These are phyloP conservation scores for Omphaloscelis lunosa DNA, from an alignment of 2,888 invertebrate genomes.

Conservation along the genomic window DNA sequence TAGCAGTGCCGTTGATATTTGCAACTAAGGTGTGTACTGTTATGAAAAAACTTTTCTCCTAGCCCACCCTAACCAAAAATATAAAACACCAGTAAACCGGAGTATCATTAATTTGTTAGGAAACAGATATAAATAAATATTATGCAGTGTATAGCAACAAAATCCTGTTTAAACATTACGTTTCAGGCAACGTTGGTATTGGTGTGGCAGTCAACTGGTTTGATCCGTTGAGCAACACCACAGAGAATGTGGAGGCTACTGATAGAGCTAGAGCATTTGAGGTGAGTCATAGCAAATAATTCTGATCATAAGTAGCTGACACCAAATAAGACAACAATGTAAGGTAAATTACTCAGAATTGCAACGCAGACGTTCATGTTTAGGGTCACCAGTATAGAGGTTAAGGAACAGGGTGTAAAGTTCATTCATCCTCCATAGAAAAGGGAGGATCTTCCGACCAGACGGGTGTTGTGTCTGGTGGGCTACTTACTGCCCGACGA, in stretches of 20 bases:
- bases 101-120: too few relatives aligned
- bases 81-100: background rate
- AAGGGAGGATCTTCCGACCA: too few relatives aligned
- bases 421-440: too few relatives aligned
- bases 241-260: constrained; percentile 79
- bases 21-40: background rate
- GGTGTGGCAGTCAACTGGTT: constrained; percentile 80
- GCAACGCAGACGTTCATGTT: background rate
- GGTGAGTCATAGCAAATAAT: constrained; percentile 63
- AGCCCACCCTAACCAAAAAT: background rate
- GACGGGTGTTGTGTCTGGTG: too few relatives aligned
- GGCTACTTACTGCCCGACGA: too few relatives aligned
- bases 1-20: background rate
- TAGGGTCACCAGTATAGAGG: too few relatives aligned
- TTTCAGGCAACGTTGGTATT: constrained; percentile 83
- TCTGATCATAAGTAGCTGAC: too few relatives aligned
- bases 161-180: background rate
- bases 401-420: too few relatives aligned
- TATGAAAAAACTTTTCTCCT: background rate
- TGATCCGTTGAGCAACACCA: constrained; percentile 76
- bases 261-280: constrained; percentile 79
- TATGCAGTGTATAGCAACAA: background rate
- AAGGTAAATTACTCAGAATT: background rate
- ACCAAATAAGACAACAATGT: background rate
- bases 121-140: background rate